Conservation (phyloP, 2,888 invertebrate genomes). For the Dione juno region DNA sequence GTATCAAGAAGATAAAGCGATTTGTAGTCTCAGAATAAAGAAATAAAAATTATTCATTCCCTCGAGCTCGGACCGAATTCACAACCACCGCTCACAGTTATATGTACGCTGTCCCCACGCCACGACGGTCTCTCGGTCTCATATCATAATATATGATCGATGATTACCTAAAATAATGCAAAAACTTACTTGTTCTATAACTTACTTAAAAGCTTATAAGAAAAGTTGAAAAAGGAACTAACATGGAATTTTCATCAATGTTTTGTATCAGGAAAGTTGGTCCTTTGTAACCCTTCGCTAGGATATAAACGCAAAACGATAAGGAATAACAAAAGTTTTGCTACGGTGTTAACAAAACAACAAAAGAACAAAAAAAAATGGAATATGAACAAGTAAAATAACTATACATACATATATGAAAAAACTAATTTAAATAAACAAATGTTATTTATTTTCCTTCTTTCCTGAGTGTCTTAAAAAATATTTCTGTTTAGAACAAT, state of each 20-base stretch:
- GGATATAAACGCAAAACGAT: conserved; percentile 10
- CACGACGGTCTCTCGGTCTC: too few relatives aligned
- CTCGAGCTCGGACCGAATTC: too few relatives aligned
- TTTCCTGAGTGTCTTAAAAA: too few relatives aligned
- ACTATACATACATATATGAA: neutral
- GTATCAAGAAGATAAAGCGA: too few relatives aligned
- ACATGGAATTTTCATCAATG: conserved; percentile 24
- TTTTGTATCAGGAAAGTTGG: conserved; percentile 33
- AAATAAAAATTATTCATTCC: too few relatives aligned
- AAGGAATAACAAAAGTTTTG: conserved; percentile 25
- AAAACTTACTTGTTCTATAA: conserved; percentile 8
- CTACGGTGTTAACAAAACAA: conserved; percentile 15
- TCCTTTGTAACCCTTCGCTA: conserved; percentile 29
- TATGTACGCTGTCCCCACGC: too few relatives aligned
- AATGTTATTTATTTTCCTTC: neutral
- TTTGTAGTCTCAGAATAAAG: too few relatives aligned
- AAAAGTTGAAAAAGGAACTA: conserved; percentile 22
- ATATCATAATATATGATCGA: neutral
- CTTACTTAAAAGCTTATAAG: neutral
- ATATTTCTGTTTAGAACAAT: too few relatives aligned
- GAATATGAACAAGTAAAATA: neutral
- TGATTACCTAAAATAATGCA: neutral
- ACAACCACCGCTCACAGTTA: too few relatives aligned
- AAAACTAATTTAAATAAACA: neutral
- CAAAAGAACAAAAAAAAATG: conserved; percentile 6